A percentile compares a stretch with the other conserved stretches of the same genome.
phyloP scores from a whole-genome alignment of 2,797 vertebrate genomes.

The Gallirallus australis region DNA sequence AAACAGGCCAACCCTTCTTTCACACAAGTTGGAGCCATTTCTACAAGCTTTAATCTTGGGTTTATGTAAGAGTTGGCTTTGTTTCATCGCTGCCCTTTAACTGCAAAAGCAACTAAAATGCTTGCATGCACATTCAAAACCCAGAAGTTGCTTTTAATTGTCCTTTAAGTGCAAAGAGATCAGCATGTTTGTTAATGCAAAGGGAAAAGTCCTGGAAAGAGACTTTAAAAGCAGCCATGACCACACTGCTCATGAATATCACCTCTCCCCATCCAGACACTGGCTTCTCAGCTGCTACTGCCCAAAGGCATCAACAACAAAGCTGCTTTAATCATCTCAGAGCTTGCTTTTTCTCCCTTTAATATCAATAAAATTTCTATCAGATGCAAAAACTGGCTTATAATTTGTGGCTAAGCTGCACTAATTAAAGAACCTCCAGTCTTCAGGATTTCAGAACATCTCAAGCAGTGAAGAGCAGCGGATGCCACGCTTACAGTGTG shows the following conservation, averaged over 20 bases:
- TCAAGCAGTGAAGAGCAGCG: neutral
- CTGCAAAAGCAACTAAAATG: neutral
- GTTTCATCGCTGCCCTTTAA: neutral
- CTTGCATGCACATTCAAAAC: neutral
- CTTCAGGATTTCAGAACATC: neutral
- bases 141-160: neutral
- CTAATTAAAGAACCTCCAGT: neutral
- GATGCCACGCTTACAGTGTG: neutral
- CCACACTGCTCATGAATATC: neutral
- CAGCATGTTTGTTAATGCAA: neutral
- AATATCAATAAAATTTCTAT: neutral
- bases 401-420: neutral
- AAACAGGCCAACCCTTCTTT: neutral
- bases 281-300: constrained; percentile 14
- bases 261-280: neutral
- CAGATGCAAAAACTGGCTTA: neutral
- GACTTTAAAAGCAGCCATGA: constrained; percentile 14
- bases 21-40: neutral
- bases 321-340: constrained; percentile 16
- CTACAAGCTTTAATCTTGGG: neutral
- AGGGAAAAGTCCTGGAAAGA: neutral
- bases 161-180: neutral
- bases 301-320: constrained; percentile 31
- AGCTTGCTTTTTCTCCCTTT: constrained; percentile 1
- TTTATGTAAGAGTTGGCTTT: neutral